A percentile compares a stretch with the other conserved stretches of the same genome.
Evolutionary conservation across 2,888 invertebrate genomes (phyloP).

Genomic region (Epinotia ramella): DNA sequence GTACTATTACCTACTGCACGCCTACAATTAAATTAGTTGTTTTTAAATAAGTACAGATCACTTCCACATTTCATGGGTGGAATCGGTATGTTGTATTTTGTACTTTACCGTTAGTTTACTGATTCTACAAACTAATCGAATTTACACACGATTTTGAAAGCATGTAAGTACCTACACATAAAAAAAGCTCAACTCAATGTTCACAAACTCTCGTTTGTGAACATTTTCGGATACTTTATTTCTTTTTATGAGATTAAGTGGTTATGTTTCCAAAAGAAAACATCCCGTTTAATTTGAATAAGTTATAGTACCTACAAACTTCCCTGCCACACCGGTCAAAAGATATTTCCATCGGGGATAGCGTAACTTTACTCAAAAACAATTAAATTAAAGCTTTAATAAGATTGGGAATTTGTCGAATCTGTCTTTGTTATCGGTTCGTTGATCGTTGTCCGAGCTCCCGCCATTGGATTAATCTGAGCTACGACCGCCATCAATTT

Average conservation of each 20-base stretch:
- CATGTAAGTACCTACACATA: too few species aligned
- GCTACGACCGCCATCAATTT: constrained; percentile 28
- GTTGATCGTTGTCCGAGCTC: constrained; percentile 46
- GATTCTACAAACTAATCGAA: background rate
- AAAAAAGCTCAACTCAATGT: too few species aligned
- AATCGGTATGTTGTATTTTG: too few species aligned
- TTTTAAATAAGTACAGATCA: too few species aligned
- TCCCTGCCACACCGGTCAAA: background rate
- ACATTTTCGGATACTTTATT: too few species aligned
- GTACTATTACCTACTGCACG: too few species aligned
- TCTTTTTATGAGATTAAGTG: too few species aligned
- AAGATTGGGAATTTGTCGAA: constrained; percentile 46
- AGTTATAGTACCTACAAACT: background rate
- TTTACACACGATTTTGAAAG: constrained; percentile 3
- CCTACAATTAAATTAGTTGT: too few species aligned
- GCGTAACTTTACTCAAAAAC: constrained; percentile 47
- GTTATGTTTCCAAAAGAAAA: too few species aligned
- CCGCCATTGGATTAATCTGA: constrained; percentile 26
- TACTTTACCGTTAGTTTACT: too few species aligned
- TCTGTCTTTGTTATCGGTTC: constrained; percentile 59
- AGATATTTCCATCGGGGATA: constrained; percentile 16
- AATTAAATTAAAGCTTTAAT: constrained; percentile 56
- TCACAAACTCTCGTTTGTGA: too few species aligned
- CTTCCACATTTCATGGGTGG: too few species aligned
- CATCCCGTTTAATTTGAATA: background rate